Evolutionary conservation across 2,797 vertebrate species (phyloP), one percentile per base, ranked within the genome.

Genomic region (Ibycter americanus): DNA sequence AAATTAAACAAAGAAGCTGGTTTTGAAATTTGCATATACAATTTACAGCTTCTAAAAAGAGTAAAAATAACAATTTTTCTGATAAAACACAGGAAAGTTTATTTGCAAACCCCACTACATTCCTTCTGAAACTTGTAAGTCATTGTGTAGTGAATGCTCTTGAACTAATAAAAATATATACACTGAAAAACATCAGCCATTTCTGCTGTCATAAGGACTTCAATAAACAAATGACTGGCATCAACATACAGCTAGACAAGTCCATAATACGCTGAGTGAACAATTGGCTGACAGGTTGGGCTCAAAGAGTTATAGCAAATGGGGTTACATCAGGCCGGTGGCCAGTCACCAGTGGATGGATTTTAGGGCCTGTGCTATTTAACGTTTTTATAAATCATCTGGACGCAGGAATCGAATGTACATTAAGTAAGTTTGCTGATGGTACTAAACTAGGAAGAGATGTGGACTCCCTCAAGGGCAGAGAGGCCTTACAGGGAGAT

Each of bases 211-310:
- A 29, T 9, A 62, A 73, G 6, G 18, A 29, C 23, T 56, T 9
- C 6, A 71, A 25, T 38, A 87, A 66, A 61, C 56, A 63, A n/a
- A 74, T 14, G 9, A 34, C 40, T 77, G 29, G 13, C 17, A 40
- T 26, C 18, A 90, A 32, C 0, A 3, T 31, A 19, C 8, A 49
- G 25, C 0, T 0, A 36, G 49, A 62, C 4, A 79, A 40, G 14
- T 54, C 16, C 20, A 11, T 46, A 68, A 51, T 21, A 38, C 0
- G 1, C 4, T 56, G 21, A 21, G 26, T 34, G 55, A 90, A 8
- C 9, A 25, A 46, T 0, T 61, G 34, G 3, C 32, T 76, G 23
- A 13, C 4, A 42, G 18, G 12, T 44, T 2, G 4, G 32, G 11
- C 27, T 42, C 36, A 55, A 51, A 82, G 16, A 2, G 3, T 18